Conservation (phyloP, 2,888 invertebrate species). For the Calameuta filiformis region DNA sequence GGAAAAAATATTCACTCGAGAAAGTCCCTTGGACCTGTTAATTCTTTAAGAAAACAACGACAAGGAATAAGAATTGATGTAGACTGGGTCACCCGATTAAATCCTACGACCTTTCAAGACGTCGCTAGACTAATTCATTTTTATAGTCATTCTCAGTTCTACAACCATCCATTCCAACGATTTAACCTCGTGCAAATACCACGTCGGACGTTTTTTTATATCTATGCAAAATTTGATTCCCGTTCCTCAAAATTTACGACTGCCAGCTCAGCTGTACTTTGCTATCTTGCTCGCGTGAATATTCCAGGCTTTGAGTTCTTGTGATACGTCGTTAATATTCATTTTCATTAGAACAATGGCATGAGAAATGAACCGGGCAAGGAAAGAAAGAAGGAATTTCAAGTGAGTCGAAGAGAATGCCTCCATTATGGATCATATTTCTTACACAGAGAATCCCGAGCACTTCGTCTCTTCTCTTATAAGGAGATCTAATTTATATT, state of each 20-base stretch:
- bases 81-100: neutral
- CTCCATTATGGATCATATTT: neutral
- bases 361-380: conserved; percentile 20
- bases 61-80: neutral
- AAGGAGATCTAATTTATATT: conserved; percentile 29
- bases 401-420: conserved; percentile 21
- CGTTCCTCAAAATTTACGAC: neutral
- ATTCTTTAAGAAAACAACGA: neutral
- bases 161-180: neutral
- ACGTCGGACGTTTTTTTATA: neutral
- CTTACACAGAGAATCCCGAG: neutral
- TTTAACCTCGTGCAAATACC: neutral
- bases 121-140: neutral
- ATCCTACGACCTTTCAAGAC: neutral
- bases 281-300: neutral
- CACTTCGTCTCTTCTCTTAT: neutral
- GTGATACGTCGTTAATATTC: neutral
- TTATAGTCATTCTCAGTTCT: neutral
- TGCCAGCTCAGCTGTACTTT: neutral
- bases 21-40: neutral
- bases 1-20: neutral
- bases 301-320: neutral
- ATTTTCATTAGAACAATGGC: neutral
- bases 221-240: neutral
- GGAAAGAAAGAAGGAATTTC: conserved; percentile 15